Base-by-base conservation (phyloP, 2,797 vertebrate species). In the Syndactyla subalaris region DNA sequence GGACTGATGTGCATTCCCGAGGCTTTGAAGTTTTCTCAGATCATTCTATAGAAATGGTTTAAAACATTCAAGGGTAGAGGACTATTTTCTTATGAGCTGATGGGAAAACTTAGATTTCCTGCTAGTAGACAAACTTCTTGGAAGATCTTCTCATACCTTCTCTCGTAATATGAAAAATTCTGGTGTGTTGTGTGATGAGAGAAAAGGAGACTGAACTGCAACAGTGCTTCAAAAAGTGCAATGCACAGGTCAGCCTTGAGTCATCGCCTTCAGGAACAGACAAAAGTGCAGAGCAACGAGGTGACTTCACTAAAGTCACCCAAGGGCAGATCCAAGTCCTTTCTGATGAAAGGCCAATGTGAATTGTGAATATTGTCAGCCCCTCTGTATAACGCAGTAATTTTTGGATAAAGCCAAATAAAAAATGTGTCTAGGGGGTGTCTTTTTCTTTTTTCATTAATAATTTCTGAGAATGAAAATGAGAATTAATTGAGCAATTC, bases 381-480 rank as follows among this genome's bases (percentile, higher is more conserved):
- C 22, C 29, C 14, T 58, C 19, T 29, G 7, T 34, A 2, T 7
- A 88, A 51, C 14, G 38, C 15, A 52, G 24, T 29, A 36, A 38
- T 22, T 41, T 76, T 80, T 59, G 14, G 20, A 55, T 3, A 82
- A 78, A 67, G 22, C 4, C 18, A 52, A 55, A 55, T 38, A 72
- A 74, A 27, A n/a, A 76, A 55, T 24, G 4, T 17, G 2, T 20
- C 16, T 38, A 13, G 5, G 27, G 8, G 5, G 30, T 41, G 14
- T 52, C 0, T 48, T 9, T 32, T 14, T 3, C 1, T 17, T 23
- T 20, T 7, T 29, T 1, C 1, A 3, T 51, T 49, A 27, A 45
- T 46, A n/a, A 52, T 74, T 86, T 75, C 10, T 55, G 12, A 34
- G 26, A 16, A 65, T 46, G 59, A 77, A 63, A 83, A 71, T 43